phyloP scores from a whole-genome alignment of 2,797 vertebrate genomes.

The Halcyon smyrnensis region DNA sequence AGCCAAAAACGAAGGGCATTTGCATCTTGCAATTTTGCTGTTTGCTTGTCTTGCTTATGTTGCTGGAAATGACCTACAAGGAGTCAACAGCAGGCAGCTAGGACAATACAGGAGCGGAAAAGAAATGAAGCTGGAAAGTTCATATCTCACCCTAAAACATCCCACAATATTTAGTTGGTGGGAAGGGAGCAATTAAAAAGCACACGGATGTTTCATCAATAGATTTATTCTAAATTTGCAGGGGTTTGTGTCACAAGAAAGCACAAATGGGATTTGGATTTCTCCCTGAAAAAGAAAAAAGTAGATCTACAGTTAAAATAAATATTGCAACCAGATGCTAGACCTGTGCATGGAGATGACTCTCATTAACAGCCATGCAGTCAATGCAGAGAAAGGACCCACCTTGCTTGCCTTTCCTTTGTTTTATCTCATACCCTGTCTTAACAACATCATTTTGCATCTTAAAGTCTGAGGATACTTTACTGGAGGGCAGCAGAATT shows the following conservation, averaged over 20 bases:
- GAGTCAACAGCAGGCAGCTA: constrained; percentile 55
- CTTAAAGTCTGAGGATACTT: not conserved
- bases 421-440: not conserved
- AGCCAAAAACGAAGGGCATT: constrained; percentile 68
- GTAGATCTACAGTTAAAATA: constrained; percentile 33
- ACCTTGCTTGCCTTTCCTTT: constrained; percentile 45
- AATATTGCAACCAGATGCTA: constrained; percentile 35
- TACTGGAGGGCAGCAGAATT: constrained; percentile 13
- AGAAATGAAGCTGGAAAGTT: constrained; percentile 44
- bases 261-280: constrained; percentile 1
- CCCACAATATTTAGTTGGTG: not conserved
- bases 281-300: not conserved
- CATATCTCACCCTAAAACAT: constrained; percentile 1
- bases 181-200: constrained; percentile 41
- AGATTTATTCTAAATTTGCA: constrained; percentile 41
- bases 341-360: constrained; percentile 18
- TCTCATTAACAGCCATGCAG: constrained; percentile 46
- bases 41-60: constrained; percentile 63
- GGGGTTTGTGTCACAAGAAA: not conserved
- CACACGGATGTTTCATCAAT: not conserved
- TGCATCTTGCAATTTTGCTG: constrained; percentile 72
- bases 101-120: not conserved
- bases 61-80: constrained; percentile 63
- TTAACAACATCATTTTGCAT: not conserved
- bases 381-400: not conserved